phyloP scores from a whole-genome alignment of 2,797 vertebrate species.

The Alectoris magna region DNA sequence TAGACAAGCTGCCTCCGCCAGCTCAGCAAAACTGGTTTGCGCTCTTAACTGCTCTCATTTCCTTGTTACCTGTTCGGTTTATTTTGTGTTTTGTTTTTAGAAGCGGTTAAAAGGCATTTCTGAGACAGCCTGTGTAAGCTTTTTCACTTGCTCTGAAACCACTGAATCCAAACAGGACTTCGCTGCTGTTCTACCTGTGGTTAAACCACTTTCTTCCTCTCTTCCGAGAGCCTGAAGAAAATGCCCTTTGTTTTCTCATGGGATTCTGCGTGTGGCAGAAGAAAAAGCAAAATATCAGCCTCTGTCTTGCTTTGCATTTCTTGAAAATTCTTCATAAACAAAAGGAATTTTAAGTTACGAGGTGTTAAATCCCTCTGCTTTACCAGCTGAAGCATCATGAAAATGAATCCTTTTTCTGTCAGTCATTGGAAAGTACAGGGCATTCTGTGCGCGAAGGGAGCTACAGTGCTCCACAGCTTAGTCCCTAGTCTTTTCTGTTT shows the following conservation, averaged over 20 bases:
- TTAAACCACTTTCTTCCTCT: background rate
- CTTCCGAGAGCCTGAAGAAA: background rate
- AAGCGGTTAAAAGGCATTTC: background rate
- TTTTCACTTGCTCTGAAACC: background rate
- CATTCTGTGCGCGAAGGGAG: background rate
- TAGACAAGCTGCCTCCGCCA: background rate
- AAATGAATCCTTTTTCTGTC: background rate
- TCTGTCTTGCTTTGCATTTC: background rate
- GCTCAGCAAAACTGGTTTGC: background rate
- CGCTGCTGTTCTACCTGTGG: background rate
- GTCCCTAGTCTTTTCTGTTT: conserved; percentile 4
- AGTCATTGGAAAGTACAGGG: background rate
- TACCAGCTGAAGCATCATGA: background rate
- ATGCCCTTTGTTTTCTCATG: background rate
- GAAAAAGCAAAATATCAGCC: background rate
- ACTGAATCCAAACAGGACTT: background rate
- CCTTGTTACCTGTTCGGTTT: background rate
- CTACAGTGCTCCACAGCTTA: background rate
- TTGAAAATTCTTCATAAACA: background rate
- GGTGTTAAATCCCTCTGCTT: background rate
- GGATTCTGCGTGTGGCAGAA: background rate
- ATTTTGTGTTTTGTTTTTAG: background rate
- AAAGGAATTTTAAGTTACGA: background rate
- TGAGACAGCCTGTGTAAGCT: background rate
- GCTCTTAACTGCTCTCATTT: background rate